Evolutionary conservation across 2,797 vertebrate genomes (phyloP), one percentile per base, ranked within the genome.

Genomic region (Columba guinea): DNA sequence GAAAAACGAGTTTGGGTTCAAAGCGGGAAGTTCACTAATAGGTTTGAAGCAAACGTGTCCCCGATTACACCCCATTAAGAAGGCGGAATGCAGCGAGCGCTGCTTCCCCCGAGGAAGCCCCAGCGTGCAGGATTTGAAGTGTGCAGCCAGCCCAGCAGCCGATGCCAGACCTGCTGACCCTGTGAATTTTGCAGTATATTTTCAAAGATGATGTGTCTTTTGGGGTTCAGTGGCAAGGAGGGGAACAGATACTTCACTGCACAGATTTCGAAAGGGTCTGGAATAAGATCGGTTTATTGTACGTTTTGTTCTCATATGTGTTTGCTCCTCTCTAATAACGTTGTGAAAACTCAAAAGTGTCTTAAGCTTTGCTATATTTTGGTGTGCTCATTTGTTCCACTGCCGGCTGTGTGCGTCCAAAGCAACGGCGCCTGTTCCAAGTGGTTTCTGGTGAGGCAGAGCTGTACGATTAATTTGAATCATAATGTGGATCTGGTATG

Each of bases 11-110:
- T 39, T 86, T 75, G 94, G 55, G 84, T 56, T 95, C 62, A 95
- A 84, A 96, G 94, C 2, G 76, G 80, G 94, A 91, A 96, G 95
- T 91, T 97, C 93, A 76, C 96, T 96, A 97, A 96, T 95, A 97
- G 90, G 94, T 95, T 96, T 89, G 94, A 97, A 95, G 97, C 93
- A 92, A 98, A 97, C 93, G 73, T 98, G 97, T 97, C 98, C 96
- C 97, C 96, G 96, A 97, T 98, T 97, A 98, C 95, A 97, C 95
- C 96, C 97, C 97, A 98, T 98, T 98, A 97, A 97, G 96, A 96
- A 97, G 94, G 96, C 89, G 97, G 97, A 98, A 98, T 97, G 97
- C 65, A 80, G 88, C 3, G 44, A 95, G 89, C 0, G 35, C 70
- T 84, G 92, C 91, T 94, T 93, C 95, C 96, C 96, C 90, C 3